Evolutionary conservation across 2,888 invertebrate genomes (phyloP).

Genomic region (Kryphioiulus occultus): DNA sequence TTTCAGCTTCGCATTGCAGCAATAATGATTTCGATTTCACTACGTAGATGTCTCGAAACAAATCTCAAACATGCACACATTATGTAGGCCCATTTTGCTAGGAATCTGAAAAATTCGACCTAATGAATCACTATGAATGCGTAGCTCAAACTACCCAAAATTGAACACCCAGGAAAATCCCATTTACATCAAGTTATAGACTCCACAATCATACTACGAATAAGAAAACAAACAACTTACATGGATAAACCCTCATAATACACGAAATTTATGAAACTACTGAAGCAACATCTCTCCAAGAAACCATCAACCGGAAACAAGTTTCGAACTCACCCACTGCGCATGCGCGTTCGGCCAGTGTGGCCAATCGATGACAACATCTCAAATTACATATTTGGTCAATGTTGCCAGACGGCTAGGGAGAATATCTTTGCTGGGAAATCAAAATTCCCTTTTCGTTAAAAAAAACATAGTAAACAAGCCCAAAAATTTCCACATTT

Average conservation of each 20-base stretch:
- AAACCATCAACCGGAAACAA: background rate
- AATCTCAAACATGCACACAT: background rate
- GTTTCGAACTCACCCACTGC: background rate
- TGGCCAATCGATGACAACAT: background rate
- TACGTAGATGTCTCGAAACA: background rate
- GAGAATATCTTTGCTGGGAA: no score
- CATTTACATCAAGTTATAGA: background rate
- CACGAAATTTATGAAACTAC: background rate
- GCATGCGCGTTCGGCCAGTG: background rate
- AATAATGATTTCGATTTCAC: background rate
- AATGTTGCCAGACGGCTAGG: no score
- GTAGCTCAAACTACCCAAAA: background rate
- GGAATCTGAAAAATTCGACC: constrained; percentile 5
- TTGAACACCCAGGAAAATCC: background rate
- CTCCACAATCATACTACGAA: background rate
- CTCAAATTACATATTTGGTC: no score
- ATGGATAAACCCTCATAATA: background rate
- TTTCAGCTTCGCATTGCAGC: background rate
- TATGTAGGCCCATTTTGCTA: background rate
- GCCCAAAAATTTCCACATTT: no score
- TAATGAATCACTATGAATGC: background rate
- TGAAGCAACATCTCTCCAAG: background rate
- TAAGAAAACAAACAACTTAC: background rate
- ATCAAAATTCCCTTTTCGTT: no score
- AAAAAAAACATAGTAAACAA: no score